Conservation (phyloP, 2,113 vertebrate species). For the Heteronetta atricapilla region DNA sequence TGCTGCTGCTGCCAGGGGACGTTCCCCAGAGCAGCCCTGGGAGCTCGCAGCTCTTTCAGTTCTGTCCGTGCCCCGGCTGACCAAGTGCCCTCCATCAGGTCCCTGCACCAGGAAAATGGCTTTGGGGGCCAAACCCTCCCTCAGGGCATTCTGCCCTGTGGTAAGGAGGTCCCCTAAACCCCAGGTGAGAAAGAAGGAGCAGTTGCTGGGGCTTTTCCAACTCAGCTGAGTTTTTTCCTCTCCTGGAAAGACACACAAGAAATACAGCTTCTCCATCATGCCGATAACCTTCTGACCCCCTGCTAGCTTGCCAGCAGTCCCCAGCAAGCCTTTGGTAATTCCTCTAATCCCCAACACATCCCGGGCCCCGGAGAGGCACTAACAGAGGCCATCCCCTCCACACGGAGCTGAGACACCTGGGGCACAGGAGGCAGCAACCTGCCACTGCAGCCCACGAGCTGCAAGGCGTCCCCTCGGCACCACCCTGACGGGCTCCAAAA, state of each 20-base stretch:
- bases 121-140: neutral
- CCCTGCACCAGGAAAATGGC: fast-evolving
- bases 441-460: fast-evolving
- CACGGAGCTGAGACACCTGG: neutral
- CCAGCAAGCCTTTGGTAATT: slow-evolving; percentile 14
- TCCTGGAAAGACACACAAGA: neutral
- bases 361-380: neutral
- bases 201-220: neutral
- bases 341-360: slow-evolving; percentile 34
- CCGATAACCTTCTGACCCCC: slow-evolving; percentile 15
- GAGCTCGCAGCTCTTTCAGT: neutral
- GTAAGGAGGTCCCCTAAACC: neutral
- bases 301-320: neutral
- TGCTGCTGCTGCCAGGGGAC: neutral
- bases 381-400: neutral
- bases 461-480: fast-evolving
- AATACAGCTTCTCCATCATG: neutral
- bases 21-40: neutral
- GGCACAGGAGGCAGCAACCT: neutral
- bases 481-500: neutral
- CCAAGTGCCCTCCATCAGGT: neutral
- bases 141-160: neutral
- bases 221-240: neutral
- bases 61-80: neutral
- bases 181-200: neutral